Conservation (phyloP, 2,797 vertebrate genomes). For the Pyrocephalus nanus region DNA sequence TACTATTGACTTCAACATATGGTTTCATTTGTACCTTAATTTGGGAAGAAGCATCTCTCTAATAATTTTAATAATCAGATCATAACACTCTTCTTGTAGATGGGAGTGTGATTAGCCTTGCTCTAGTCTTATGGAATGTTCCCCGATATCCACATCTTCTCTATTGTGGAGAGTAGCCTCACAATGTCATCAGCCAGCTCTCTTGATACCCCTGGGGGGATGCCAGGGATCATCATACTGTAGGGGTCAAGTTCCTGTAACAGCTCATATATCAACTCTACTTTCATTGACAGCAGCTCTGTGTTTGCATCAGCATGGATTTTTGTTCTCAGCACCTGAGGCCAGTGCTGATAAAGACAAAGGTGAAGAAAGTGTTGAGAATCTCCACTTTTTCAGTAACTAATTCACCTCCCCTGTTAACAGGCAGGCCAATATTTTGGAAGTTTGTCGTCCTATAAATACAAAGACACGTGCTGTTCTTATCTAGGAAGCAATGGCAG, state of each 20-base stretch:
- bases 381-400: not conserved
- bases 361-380: not conserved
- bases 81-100: not conserved
- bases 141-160: not conserved
- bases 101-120: not conserved
- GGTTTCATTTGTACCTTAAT: not conserved
- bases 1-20: not conserved
- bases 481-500: not conserved
- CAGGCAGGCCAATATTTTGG: not conserved
- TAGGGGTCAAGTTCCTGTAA: not conserved
- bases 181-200: not conserved
- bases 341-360: not conserved
- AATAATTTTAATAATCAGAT: not conserved
- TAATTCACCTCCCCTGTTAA: not conserved
- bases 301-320: not conserved
- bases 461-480: not conserved
- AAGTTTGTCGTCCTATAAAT: not conserved
- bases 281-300: not conserved
- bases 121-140: not conserved
- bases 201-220: accelerated
- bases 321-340: not conserved
- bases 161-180: not conserved
- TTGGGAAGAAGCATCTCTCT: not conserved
- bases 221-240: accelerated
- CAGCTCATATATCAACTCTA: not conserved